These are phyloP conservation scores for Phenacoccus solenopsis DNA, from an alignment of 1,140 invertebrate species.

Conservation along the genomic window DNA sequence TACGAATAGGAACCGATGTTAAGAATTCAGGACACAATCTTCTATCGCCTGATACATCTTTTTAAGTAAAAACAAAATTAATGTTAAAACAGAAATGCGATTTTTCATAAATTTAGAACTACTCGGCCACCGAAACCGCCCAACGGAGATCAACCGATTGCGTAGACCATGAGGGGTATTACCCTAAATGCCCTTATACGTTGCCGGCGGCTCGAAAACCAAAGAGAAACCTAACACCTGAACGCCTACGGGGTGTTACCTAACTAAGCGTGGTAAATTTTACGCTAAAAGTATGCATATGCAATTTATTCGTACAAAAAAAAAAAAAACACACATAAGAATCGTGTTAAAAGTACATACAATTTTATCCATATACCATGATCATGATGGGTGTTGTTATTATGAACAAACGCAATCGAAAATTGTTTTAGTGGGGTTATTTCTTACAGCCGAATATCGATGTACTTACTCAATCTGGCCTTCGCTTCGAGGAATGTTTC, in stretches of 20 bases:
- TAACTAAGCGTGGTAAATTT: no score
- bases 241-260: no score
- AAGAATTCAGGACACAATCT: conserved; percentile 69
- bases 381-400: neutral
- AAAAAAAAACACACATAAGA: neutral
- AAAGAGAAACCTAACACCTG: no score
- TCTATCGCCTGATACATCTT: conserved; percentile 48
- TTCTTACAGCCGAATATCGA: neutral
- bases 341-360: neutral
- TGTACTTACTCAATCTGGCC: conserved; percentile 65
- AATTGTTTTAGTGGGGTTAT: neutral
- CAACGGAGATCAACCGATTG: no score
- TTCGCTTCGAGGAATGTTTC: conserved; percentile 80
- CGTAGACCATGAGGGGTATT: neutral
- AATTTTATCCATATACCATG: neutral
- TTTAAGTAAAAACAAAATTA: neutral
- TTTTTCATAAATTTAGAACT: no score
- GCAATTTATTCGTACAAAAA: neutral
- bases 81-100: neutral
- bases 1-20: conserved; percentile 78
- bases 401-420: conserved; percentile 6
- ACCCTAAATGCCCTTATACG: neutral
- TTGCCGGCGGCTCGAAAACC: no score
- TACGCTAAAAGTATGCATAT: no score
- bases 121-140: no score